A percentile compares a stretch with the other conserved stretches of the same genome.
Evolutionary conservation across 2,113 vertebrate species (phyloP).

Genomic region (Etia nguti): DNA sequence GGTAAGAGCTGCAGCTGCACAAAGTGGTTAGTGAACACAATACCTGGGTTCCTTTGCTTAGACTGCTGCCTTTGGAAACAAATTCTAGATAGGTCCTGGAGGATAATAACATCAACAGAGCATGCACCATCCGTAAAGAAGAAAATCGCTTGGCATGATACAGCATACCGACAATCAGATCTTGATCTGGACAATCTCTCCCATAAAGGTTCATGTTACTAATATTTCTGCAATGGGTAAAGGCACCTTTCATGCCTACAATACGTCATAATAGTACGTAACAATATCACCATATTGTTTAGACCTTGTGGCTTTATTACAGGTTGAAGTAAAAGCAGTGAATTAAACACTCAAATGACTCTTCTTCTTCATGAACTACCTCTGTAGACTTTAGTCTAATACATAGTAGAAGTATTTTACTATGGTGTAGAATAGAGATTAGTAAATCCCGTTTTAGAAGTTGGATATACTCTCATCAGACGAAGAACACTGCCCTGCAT

Average conservation of each 20-base stretch:
- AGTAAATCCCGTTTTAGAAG: not conserved
- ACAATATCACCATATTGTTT: not conserved
- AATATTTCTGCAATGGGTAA: not conserved
- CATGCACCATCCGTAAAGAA: not conserved
- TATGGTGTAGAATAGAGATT: not conserved
- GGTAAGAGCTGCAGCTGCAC: not conserved
- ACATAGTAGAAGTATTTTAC: not conserved
- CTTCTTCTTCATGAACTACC: not conserved
- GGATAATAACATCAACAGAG: not conserved
- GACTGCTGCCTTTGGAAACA: not conserved
- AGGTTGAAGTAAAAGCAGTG: not conserved
- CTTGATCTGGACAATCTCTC: not conserved
- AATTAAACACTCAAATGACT: not conserved
- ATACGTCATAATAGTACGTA: not conserved
- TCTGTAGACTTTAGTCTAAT: not conserved
- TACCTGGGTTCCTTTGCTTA: not conserved
- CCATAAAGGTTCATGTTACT: not conserved
- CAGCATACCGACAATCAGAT: not conserved
- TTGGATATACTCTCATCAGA: not conserved
- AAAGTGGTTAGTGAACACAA: not conserved
- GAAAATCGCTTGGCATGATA: not conserved
- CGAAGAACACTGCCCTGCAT: not conserved
- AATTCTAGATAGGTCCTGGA: not conserved
- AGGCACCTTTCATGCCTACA: not conserved
- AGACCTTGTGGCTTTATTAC: not conserved